Base-by-base conservation (phyloP, 2,113 vertebrate species). In the Atherinomorus stipes region DNA sequence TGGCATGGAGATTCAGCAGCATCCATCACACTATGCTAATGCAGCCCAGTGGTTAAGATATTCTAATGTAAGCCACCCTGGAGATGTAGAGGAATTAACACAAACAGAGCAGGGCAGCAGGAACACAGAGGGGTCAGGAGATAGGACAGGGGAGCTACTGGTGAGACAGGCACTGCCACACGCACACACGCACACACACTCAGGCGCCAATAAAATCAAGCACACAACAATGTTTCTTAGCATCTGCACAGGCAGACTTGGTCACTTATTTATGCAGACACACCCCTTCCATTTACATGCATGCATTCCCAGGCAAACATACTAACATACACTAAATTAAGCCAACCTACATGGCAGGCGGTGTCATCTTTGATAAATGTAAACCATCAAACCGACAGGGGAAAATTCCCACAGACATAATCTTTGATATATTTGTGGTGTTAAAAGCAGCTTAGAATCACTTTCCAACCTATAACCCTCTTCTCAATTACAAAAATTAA, bases 11-110 rank as follows among this genome's bases (percentile, higher is more conserved):
- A 94, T 93, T 93, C 93, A 94, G 89, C 85, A 70, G 93, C 94
- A 95, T 95, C 94, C 94, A 95, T 95, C 94, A 95, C 92, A 54
- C 91, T 94, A 94, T 95, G 94, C 93, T 94, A 95, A 95, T 95
- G 91, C 81, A 71, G 91, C 90, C 87, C 85, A 89, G 88, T 93
- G 94, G 92, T 94, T 95, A 94, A 95, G 92, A 95, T 95, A 95
- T 95, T 95, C 94, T 94, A 94, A 93, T 94, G 93, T 93, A 93
- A 95, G 92, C 93, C 94, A 94, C 93, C 93, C 93, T 94, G 93
- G 92, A 93, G 94, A 95, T 95, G 94, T 94, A 93, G 92, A 92
- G 93, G 94, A 95, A 95, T 95, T 94, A 95, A 94, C 93, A 93
- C 93, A 91, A 94, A 95, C 93, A 93, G 92, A 91, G 86, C 87